Evolutionary conservation across 2,797 vertebrate genomes (phyloP), one percentile per base, ranked within the genome.

Genomic region (Hybognathus amarus): DNA sequence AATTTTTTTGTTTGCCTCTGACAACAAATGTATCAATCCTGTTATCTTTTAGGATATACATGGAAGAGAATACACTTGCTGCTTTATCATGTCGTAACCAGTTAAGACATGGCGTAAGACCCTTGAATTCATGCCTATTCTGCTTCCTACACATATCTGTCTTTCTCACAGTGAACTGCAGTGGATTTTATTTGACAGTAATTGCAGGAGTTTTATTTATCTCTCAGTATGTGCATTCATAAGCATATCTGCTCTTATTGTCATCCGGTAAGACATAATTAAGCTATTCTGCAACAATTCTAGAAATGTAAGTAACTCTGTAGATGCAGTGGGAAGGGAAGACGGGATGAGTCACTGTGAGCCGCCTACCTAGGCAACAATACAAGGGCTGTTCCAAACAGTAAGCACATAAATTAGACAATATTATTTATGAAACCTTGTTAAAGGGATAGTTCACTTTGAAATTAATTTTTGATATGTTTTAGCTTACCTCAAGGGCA

Each of bases 121-220:
- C 42, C 76, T 36, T 79, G 33, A 40, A 27, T 42, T 22, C 36
- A n/a, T 59, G 0, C 36, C 42, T 40, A 69, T 27, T 27, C n/a
- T 40, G 64, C 50, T 69, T 15, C 63, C 64, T 38, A 24, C 66
- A 6, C 66, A 6, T 9, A 4, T 69, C 50, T 69, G 18, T 69
- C 36, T 69, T 80, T 24, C 78, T 80, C 38, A 42, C n/a, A 30
- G 18, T 70, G 79, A 80, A 47, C 61, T 71, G 68, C 11, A 8
- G 15, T 15, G 38, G 27, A 81, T 81, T 81, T 81, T 33, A n/a
- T 71, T 61, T 71, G 54, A 73, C 79, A 63, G 54, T 80, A 73
- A 81, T 81, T 63, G 68, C 52, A 63, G 20, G 12, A n/a, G 52
- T 81, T 81, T 63, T 63, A 73, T 81, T 81, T 81, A 73, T 81